Evolutionary conservation across 2,797 vertebrate species (phyloP).

Genomic region (Novumbra hubbsi): DNA sequence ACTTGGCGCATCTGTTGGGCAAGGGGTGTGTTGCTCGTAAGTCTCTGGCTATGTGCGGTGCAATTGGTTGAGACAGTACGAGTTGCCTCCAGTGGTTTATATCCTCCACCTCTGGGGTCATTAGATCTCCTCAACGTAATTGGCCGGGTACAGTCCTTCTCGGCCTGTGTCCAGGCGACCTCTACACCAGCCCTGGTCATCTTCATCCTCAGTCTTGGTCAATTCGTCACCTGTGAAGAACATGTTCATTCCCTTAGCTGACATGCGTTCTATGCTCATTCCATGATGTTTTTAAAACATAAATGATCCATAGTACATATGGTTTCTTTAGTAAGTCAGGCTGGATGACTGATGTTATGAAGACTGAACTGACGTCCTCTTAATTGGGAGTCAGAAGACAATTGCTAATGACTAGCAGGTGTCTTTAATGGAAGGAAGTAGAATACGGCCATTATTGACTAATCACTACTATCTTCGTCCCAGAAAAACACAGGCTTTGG

Average conservation of each 20-base stretch:
- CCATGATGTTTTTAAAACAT: not conserved
- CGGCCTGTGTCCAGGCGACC: constrained; percentile 92
- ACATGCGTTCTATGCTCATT: not conserved
- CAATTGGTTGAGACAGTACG: constrained; percentile 88
- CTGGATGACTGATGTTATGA: not conserved
- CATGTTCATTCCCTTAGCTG: constrained; percentile 29
- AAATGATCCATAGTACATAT: not conserved
- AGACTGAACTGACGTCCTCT: not conserved
- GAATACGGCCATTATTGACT: constrained; percentile 47
- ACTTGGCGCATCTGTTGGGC: constrained; percentile 75
- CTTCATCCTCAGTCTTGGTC: constrained; percentile 95
- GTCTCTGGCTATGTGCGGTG: constrained; percentile 82
- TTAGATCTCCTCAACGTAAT: constrained; percentile 96
- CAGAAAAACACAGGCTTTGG: constrained; percentile 25
- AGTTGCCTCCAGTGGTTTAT: constrained; percentile 84
- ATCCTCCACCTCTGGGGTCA: constrained; percentile 63
- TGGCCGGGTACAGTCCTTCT: constrained; percentile 95
- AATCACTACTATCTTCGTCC: constrained; percentile 48
- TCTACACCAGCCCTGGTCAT: constrained; percentile 98
- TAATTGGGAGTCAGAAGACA: not conserved
- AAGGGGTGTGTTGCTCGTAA: constrained; percentile 74
- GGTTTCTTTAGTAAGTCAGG: not conserved
- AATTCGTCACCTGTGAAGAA: constrained; percentile 88
- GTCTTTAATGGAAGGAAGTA: constrained; percentile 59
- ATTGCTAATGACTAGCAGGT: constrained; percentile 45